These are phyloP conservation scores for Chionomys nivalis DNA, from an alignment of 2,113 vertebrate genomes.

Conservation along the genomic window DNA sequence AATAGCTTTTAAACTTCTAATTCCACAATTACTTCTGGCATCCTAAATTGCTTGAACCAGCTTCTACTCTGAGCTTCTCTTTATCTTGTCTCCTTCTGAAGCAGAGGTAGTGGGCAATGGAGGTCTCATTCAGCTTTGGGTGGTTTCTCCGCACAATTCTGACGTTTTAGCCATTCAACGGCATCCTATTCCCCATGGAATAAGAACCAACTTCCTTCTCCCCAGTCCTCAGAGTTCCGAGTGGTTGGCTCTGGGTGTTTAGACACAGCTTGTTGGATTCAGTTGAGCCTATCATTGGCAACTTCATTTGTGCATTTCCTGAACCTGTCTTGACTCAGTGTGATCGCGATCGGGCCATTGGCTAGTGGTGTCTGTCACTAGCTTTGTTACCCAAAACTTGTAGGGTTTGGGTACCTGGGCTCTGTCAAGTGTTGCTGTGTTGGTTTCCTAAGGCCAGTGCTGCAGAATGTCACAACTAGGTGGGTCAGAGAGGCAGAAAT, in stretches of 20 bases:
- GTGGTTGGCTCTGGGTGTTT: background rate
- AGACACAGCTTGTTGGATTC: accelerated
- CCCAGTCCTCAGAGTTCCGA: background rate
- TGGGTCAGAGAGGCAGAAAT: background rate
- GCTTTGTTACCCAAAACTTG: background rate
- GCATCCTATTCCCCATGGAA: background rate
- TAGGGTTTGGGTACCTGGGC: background rate
- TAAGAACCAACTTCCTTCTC: background rate
- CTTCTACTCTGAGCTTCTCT: background rate
- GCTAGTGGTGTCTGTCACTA: too few species aligned
- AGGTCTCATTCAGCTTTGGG: background rate
- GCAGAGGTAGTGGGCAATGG: background rate
- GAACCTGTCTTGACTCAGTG: background rate
- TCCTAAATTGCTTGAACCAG: slow-evolving; percentile 15
- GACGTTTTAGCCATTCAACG: background rate
- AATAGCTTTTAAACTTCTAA: slow-evolving; percentile 72
- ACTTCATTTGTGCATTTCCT: background rate
- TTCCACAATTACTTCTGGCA: slow-evolving; percentile 56
- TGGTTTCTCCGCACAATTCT: background rate
- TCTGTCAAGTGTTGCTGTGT: background rate
- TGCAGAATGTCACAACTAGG: background rate
- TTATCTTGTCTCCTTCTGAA: background rate
- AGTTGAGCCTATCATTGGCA: background rate
- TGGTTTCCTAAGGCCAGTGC: background rate
- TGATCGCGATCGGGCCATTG: background rate